These are phyloP conservation scores for Meghimatium bilineatum DNA, from an alignment of 2,888 invertebrate genomes.

Conservation along the genomic window DNA sequence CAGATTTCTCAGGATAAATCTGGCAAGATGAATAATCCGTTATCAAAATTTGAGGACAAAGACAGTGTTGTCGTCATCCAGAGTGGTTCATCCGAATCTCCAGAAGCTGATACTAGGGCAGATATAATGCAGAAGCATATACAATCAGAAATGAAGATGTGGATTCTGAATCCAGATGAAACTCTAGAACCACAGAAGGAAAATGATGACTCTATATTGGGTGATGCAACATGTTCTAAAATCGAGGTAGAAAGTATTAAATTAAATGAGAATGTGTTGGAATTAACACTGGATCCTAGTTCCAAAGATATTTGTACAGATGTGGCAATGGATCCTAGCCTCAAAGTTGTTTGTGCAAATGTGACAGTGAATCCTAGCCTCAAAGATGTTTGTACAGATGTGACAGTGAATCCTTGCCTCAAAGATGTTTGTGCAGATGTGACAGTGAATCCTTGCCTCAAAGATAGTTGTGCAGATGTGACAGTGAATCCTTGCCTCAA, in stretches of 20 bases:
- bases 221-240: too few species aligned
- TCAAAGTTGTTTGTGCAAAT: too few species aligned
- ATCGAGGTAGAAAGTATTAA: neutral
- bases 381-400: too few species aligned
- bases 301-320: too few species aligned
- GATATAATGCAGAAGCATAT: constrained; percentile 7
- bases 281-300: too few species aligned
- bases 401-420: too few species aligned
- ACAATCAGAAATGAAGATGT: constrained; percentile 10
- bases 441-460: too few species aligned
- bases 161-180: neutral
- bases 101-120: neutral
- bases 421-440: too few species aligned
- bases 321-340: too few species aligned
- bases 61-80: neutral
- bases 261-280: neutral
- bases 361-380: too few species aligned
- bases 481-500: neutral
- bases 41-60: neutral
- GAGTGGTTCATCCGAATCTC: neutral
- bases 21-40: neutral
- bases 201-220: neutral
- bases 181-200: neutral
- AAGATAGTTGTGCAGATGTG: too few species aligned
- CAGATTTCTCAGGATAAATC: neutral